Evolutionary conservation across 2,113 vertebrate species (phyloP).

Genomic region (Indri indri): DNA sequence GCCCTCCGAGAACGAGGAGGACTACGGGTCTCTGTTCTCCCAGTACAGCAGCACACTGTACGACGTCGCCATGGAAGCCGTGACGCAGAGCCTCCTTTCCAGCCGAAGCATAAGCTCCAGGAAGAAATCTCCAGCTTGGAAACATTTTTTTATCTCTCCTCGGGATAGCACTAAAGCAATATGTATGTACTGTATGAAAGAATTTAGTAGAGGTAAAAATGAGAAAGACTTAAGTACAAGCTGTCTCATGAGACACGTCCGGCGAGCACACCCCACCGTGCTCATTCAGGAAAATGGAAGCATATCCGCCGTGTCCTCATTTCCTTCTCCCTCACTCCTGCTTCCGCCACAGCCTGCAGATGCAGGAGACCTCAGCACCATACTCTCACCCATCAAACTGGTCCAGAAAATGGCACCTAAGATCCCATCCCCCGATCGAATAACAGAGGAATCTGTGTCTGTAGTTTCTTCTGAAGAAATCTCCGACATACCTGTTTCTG

Average conservation of each 20-base stretch:
- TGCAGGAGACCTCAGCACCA: slow-evolving; percentile 77
- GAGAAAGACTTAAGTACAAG: slow-evolving; percentile 98
- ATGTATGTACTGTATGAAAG: slow-evolving; percentile 99
- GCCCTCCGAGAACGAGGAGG: slow-evolving; percentile 90
- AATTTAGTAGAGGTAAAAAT: slow-evolving; percentile 97
- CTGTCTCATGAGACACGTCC: slow-evolving; percentile 97
- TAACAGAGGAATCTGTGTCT: slow-evolving; percentile 84
- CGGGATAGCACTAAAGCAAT: slow-evolving; percentile 98
- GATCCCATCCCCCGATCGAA: slow-evolving; percentile 88
- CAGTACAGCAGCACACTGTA: slow-evolving; percentile 96
- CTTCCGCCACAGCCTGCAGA: slow-evolving; percentile 82
- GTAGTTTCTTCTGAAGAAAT: slow-evolving; percentile 88
- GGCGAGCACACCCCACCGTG: slow-evolving; percentile 95
- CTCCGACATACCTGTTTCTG: slow-evolving; percentile 86
- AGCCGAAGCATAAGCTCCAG: slow-evolving; percentile 90
- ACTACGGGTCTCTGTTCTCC: slow-evolving; percentile 92
- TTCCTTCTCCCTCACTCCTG: slow-evolving; percentile 79
- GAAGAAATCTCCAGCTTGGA: slow-evolving; percentile 99
- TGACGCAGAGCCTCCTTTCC: slow-evolving; percentile 96
- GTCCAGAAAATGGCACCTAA: slow-evolving; percentile 89
- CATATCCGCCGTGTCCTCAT: slow-evolving; percentile 80
- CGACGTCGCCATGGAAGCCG: slow-evolving; percentile 97
- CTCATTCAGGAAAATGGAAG: slow-evolving; percentile 89
- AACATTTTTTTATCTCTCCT: slow-evolving; percentile 98
- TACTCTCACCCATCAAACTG: slow-evolving; percentile 88